phyloP scores from a whole-genome alignment of 2,888 invertebrate species.

The Eupsilia transversa region DNA sequence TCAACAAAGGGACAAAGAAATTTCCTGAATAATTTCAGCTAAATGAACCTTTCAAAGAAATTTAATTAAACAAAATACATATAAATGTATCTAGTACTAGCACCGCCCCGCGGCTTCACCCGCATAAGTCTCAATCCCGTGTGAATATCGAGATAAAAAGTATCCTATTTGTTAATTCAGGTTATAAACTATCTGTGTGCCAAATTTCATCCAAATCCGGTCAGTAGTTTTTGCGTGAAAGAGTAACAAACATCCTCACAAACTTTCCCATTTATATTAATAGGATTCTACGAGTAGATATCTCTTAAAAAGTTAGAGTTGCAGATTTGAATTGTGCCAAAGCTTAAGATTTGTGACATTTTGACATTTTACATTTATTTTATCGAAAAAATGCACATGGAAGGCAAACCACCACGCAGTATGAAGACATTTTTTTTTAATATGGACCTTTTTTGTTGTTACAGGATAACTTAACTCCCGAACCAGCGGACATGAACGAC shows the following conservation, averaged over 20 bases:
- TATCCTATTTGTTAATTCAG: too few species aligned
- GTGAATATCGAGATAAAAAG: too few species aligned
- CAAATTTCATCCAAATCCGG: too few species aligned
- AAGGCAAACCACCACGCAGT: neutral
- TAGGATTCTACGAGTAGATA: too few species aligned
- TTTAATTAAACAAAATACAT: neutral
- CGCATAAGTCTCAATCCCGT: too few species aligned
- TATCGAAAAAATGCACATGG: neutral
- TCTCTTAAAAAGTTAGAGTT: neutral
- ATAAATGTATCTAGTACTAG: neutral
- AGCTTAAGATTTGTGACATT: neutral
- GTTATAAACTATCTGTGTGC: too few species aligned
- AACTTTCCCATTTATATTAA: too few species aligned
- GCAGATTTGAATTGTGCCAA: neutral
- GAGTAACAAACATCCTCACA: too few species aligned
- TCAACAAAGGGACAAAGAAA: slow-evolving; percentile 25
- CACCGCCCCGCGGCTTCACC: too few species aligned
- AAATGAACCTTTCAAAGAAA: neutral
- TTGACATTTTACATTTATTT: neutral
- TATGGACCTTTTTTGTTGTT: slow-evolving; percentile 80
- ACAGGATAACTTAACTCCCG: slow-evolving; percentile 93
- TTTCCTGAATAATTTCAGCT: neutral
- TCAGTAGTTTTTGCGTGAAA: too few species aligned
- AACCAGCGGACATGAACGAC: slow-evolving; percentile 92
- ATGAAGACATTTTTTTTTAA: slow-evolving; percentile 5